Evolutionary conservation across 2,888 invertebrate species (phyloP).

Genomic region (Oxyscelio sp.): DNA sequence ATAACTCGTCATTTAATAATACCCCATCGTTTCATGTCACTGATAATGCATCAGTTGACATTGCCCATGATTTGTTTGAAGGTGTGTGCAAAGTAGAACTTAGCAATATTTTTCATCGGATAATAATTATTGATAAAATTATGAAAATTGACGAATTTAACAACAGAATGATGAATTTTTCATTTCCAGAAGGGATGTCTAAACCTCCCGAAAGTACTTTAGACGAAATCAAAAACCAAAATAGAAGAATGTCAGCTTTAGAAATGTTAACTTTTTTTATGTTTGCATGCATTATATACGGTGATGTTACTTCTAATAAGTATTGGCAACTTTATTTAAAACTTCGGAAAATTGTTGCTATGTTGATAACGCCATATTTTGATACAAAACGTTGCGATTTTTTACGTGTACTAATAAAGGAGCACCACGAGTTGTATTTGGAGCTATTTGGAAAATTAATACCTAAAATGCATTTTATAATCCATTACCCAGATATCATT

Average conservation of each 20-base stretch:
- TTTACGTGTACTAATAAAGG: slow-evolving; percentile 32
- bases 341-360: too few relatives aligned
- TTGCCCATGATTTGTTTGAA: slow-evolving; percentile 74
- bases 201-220: slow-evolving; percentile 64
- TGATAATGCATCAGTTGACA: slow-evolving; percentile 68
- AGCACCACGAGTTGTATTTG: slow-evolving; percentile 46
- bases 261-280: slow-evolving; percentile 45
- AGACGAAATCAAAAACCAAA: slow-evolving; percentile 34
- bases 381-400: slow-evolving; percentile 18
- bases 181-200: slow-evolving; percentile 30
- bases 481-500: slow-evolving; percentile 75
- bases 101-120: slow-evolving; percentile 7
- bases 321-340: slow-evolving; percentile 27
- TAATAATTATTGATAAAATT: slow-evolving; percentile 27
- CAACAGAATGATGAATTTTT: slow-evolving; percentile 1
- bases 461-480: slow-evolving; percentile 77
- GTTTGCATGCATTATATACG: slow-evolving; percentile 2
- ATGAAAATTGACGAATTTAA: slow-evolving; percentile 18
- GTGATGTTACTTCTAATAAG: background rate
- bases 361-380: background rate
- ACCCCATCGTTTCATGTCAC: slow-evolving; percentile 57
- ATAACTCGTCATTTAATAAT: slow-evolving; percentile 52
- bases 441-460: slow-evolving; percentile 46
- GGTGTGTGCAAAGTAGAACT: slow-evolving; percentile 64
- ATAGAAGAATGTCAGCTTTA: slow-evolving; percentile 66